Evolutionary conservation across 2,888 invertebrate species (phyloP).

Genomic region (Noctua pronuba): DNA sequence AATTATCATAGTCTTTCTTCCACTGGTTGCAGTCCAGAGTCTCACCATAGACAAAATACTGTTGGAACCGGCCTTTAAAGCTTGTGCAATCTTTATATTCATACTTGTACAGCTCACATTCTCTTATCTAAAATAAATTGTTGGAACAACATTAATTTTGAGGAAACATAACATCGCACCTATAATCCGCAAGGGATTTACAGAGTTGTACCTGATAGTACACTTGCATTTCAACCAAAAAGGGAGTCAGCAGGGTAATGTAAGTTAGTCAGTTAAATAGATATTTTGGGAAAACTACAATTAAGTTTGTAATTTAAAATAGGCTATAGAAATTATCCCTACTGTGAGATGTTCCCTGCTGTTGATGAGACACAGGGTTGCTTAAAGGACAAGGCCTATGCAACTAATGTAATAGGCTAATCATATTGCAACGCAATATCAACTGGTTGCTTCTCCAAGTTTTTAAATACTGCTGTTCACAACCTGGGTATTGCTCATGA

Average conservation of each 20-base stretch:
- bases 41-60: slow-evolving; percentile 95
- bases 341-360: neutral
- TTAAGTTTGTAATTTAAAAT: neutral
- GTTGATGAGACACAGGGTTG: neutral
- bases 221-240: neutral
- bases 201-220: neutral
- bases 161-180: neutral
- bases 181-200: neutral
- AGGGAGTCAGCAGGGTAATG: neutral
- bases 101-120: slow-evolving; percentile 94
- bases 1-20: slow-evolving; percentile 94
- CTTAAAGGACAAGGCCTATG: neutral
- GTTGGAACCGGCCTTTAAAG: slow-evolving; percentile 94
- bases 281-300: neutral
- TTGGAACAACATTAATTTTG: neutral
- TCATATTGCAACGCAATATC: neutral
- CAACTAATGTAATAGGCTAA: neutral
- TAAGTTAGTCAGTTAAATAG: neutral
- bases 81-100: slow-evolving; percentile 96
- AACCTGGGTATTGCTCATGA: too few relatives aligned
- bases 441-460: neutral
- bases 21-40: slow-evolving; percentile 94
- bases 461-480: neutral
- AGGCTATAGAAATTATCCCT: neutral
- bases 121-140: slow-evolving; percentile 92